Evolutionary conservation across 2,113 vertebrate species (phyloP), one percentile per base, ranked within the genome.

Genomic region (Aviceda subcristata): DNA sequence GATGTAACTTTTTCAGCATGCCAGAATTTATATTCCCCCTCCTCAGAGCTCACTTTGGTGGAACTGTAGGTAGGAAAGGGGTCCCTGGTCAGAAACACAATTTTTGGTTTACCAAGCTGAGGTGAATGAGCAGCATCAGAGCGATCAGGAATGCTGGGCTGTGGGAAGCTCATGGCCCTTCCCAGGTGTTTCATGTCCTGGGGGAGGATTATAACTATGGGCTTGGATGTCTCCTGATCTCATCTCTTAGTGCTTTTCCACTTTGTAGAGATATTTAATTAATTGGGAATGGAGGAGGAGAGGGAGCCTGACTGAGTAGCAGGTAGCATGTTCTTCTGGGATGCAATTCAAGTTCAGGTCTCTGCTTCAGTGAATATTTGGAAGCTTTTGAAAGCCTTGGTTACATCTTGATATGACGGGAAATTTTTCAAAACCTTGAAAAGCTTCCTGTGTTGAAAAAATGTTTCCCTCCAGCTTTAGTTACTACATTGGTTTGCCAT

Each of bases 371-470:
- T 69, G 83, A 76, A 24, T 93, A 64, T 87, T 57, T 96, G 94
- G 77, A 94, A 96, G 46, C 56, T 94, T 90, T 88, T 90, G 77
- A 93, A 94, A 96, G 74, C 62, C 86, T 88, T 68, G 27, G 87
- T 93, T 90, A 64, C 34, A 82, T 94, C 56, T 79, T 94, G 90
- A 82, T 96, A 87, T 64, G 87, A 88, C 3, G 23, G 77, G 87
- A 96, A 72, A 72, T 32, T 60, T 91, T 96, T 95, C 68, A 89
- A 91, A 95, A 90, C 66, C 64, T 82, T 90, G 53, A 68, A 95
- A 94, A 94, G 53, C 57, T 75, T 96, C 66, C 51, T 82, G 48
- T 82, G 57, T 79, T 82, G 84, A 86, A 91, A 84, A 95, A 86
- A 56, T 67, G 62, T 63, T 92, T 96, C 74, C 62, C 53, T 93